phyloP scores from a whole-genome alignment of 2,888 invertebrate genomes.

The Girardia tigrina region DNA sequence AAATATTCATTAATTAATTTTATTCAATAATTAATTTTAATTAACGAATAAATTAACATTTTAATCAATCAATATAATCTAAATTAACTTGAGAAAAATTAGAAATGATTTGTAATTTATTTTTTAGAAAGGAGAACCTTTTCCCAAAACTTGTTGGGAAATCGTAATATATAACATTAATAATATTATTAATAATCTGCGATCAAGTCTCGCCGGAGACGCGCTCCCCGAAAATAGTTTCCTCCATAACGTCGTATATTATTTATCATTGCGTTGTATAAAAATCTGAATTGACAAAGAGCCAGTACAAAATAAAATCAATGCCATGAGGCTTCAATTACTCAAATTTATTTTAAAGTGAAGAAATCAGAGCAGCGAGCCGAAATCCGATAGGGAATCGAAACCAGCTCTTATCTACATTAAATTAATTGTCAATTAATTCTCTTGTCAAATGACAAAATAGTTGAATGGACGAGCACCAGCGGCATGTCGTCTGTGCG shows the following conservation, averaged over 20 bases:
- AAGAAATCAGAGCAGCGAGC: slow-evolving; percentile 23
- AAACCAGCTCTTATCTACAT: slow-evolving; percentile 23
- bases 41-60: too few species aligned
- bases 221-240: neutral
- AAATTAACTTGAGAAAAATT: too few species aligned
- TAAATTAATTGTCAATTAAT: slow-evolving; percentile 23
- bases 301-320: slow-evolving; percentile 20
- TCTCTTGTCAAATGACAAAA: slow-evolving; percentile 23
- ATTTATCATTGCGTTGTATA: neutral
- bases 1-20: too few species aligned
- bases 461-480: slow-evolving; percentile 16
- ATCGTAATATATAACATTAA: too few species aligned
- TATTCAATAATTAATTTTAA: too few species aligned
- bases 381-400: slow-evolving; percentile 23
- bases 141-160: too few species aligned
- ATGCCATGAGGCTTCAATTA: slow-evolving; percentile 23
- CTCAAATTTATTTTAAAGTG: slow-evolving; percentile 23
- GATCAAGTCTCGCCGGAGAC: too few species aligned
- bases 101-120: too few species aligned
- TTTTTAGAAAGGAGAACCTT: too few species aligned
- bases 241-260: too few species aligned
- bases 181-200: too few species aligned
- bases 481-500: slow-evolving; percentile 16
- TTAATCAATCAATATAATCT: too few species aligned
- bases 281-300: slow-evolving; percentile 16